phyloP scores from a whole-genome alignment of 1,140 invertebrate genomes.

The Sitophilus oryzae region DNA sequence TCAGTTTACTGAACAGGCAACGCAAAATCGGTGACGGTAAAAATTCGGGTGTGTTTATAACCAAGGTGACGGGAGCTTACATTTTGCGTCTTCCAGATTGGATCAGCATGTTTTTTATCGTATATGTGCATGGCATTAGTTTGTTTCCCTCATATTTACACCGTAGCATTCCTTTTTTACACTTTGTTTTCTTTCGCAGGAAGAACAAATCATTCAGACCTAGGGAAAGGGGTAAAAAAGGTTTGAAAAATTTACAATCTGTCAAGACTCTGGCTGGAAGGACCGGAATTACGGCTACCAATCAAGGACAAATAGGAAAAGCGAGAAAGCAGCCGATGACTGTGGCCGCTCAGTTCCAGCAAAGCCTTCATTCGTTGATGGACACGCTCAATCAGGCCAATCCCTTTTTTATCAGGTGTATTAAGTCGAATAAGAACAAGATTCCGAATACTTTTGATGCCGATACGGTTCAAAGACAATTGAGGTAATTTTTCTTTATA shows the following conservation, averaged over 20 bases:
- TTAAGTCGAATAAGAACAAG: constrained; percentile 92
- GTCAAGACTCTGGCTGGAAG: constrained; percentile 80
- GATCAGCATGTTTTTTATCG: background rate
- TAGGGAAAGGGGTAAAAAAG: constrained; percentile 70
- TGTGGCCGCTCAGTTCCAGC: constrained; percentile 90
- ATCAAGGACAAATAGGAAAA: constrained; percentile 55
- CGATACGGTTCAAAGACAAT: constrained; percentile 81
- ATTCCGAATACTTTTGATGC: constrained; percentile 89
- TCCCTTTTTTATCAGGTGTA: constrained; percentile 95
- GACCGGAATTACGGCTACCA: constrained; percentile 53
- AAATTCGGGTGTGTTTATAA: too few relatives aligned
- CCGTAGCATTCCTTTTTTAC: background rate
- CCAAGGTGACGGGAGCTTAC: too few relatives aligned
- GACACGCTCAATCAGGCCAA: constrained; percentile 90
- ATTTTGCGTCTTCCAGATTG: too few relatives aligned
- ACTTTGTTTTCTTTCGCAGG: constrained; percentile 48
- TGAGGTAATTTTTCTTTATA: constrained; percentile 43
- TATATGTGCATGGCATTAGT: background rate
- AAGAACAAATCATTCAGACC: constrained; percentile 86
- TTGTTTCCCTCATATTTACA: background rate
- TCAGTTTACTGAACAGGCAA: too few relatives aligned
- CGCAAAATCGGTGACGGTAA: background rate
- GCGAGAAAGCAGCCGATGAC: constrained; percentile 82
- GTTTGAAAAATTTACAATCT: constrained; percentile 81
- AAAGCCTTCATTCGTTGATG: constrained; percentile 86